Conservation (phyloP, 2,113 vertebrate species). For the Bombycilla garrulus region DNA sequence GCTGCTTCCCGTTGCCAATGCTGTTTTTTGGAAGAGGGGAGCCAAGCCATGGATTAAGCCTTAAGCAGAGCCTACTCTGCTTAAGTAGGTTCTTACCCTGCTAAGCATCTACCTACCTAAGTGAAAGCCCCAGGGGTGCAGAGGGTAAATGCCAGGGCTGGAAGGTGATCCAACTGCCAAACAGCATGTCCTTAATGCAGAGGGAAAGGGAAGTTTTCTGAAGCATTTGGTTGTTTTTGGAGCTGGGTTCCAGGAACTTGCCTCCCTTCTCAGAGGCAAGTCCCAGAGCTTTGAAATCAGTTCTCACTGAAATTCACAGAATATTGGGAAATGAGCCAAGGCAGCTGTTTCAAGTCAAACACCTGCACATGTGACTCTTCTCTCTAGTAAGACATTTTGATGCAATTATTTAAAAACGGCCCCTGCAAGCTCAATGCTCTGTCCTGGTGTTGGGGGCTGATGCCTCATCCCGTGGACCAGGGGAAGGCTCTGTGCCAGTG, state of each 20-base stretch:
- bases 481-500: not conserved
- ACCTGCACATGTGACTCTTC: not conserved
- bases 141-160: not conserved
- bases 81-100: too few species aligned
- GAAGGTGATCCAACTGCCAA: not conserved
- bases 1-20: not conserved
- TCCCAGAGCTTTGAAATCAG: not conserved
- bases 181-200: not conserved
- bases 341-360: not conserved
- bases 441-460: not conserved
- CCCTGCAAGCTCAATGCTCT: not conserved
- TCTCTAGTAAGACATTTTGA: not conserved
- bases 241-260: accelerated
- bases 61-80: not conserved
- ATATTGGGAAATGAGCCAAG: not conserved
- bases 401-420: not conserved
- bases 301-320: not conserved
- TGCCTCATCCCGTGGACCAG: not conserved
- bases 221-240: not conserved
- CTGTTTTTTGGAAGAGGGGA: not conserved
- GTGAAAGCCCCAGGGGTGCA: not conserved
- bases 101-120: not conserved
- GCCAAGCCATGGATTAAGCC: accelerated
- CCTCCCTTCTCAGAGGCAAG: not conserved
- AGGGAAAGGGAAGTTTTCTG: not conserved